Evolutionary conservation across 2,888 invertebrate genomes (phyloP), one percentile per base, ranked within the genome.

Genomic region (Torymus texanus): DNA sequence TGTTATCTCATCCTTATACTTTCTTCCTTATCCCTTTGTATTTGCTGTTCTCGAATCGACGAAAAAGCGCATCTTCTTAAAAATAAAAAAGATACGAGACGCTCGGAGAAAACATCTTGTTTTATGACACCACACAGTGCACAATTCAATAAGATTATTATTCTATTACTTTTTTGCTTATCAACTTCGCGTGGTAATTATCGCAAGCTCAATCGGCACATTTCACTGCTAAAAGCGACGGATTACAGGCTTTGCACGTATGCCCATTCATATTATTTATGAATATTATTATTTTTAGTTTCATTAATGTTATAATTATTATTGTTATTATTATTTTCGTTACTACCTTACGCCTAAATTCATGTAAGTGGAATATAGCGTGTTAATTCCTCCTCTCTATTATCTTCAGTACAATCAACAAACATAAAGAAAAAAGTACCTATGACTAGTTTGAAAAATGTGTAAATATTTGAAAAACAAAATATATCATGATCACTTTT

Each of bases 331-430:
- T 55, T 62, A 68, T 68, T 68, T 75, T 81, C 50, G 67, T 66
- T 78, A 75, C 61, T 75, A 72, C 41, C 50, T 80, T 63, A 80
- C 12, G 24, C 13, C 50, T 75, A 81, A 65, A 11, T 73, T 75
- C 53, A 55, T 78, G 66, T 62, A 81, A 74, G 29, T 70, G 51
- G 59, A 67, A 79, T 76, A 75, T 66, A 75, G 73, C 78, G 67
- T 81, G 67, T 78, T 81, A 75, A 78, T 78, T 73, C n/a, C 62
- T 77, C 66, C 68, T 66, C 56, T 79, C n/a, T 67, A 75, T 53
- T 70, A 70, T 58, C 56, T 51, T 29, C 1, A 67, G 14, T 67
- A 67, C 41, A 13, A 61, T 65, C 18, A 75, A 79, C 51, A 53
- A 74, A 75, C 65, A 41, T 68, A 56, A 73, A 56, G 13, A 56